A percentile compares a stretch with the other conserved stretches of the same genome.
phyloP scores from a whole-genome alignment of 2,797 vertebrate genomes.

The Poliocrania exsul region DNA sequence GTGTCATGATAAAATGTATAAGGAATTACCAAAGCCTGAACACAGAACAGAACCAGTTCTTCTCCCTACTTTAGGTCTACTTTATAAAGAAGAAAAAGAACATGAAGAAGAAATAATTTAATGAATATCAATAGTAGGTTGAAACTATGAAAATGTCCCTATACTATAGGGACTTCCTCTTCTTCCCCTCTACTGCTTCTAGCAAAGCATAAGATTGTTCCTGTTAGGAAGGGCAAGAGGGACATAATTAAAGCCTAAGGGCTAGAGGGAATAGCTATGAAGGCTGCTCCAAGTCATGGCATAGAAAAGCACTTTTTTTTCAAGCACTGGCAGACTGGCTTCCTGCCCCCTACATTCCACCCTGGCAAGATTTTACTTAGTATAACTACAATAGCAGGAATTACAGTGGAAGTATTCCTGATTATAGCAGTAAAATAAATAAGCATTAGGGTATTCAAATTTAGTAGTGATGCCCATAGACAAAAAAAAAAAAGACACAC shows the following conservation, averaged over 20 bases:
- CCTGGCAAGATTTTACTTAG: not conserved
- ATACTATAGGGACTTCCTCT: not conserved
- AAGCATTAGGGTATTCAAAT: not conserved
- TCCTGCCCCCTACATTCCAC: not conserved
- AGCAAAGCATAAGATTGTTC: not conserved
- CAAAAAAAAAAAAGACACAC: not conserved
- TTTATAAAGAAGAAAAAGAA: not conserved
- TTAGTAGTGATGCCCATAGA: not conserved
- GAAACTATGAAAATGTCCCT: not conserved
- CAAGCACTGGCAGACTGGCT: not conserved
- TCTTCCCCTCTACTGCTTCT: not conserved
- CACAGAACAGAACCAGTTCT: not conserved
- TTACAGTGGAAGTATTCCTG: not conserved
- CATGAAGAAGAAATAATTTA: not conserved
- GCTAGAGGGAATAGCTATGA: not conserved
- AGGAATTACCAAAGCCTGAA: not conserved
- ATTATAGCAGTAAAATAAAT: not conserved
- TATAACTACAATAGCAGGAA: not conserved
- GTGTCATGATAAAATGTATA: not conserved
- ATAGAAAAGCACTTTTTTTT: not conserved
- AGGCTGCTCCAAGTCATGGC: not conserved
- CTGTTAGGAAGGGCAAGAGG: not conserved
- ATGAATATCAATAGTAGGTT: not conserved
- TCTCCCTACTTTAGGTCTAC: not conserved
- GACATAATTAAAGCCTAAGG: not conserved